Conservation (phyloP, 2,113 vertebrate genomes). For the Dendropsophus ebraccatus region DNA sequence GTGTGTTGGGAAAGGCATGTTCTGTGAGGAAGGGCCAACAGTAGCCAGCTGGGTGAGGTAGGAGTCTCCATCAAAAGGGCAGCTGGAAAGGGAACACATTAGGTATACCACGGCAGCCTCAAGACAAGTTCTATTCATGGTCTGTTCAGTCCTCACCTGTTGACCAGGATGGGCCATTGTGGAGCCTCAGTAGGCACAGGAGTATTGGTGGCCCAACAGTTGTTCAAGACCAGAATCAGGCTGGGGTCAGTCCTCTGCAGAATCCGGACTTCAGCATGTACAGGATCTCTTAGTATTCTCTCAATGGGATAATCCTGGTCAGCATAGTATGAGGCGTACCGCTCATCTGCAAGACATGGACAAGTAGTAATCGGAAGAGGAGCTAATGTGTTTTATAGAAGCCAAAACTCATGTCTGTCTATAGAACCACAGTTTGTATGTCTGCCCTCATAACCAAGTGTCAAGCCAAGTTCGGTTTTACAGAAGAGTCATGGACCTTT, state of each 20-base stretch:
- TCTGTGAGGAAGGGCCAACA: accelerated
- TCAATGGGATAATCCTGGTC: slow-evolving; percentile 67
- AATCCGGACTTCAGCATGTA: slow-evolving; percentile 79
- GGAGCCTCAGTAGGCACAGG: slow-evolving; percentile 61
- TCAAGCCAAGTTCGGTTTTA: no score
- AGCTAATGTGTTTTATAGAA: no score
- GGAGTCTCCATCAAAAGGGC: slow-evolving; percentile 71
- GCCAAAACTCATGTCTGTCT: no score
- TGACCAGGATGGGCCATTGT: slow-evolving; percentile 79
- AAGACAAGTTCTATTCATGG: neutral
- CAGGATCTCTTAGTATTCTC: slow-evolving; percentile 74
- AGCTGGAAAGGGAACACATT: slow-evolving; percentile 47
- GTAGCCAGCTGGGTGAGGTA: slow-evolving; percentile 68
- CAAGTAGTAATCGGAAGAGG: no score
- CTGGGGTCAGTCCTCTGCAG: slow-evolving; percentile 75
- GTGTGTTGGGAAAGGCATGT: slow-evolving; percentile 65
- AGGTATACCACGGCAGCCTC: accelerated
- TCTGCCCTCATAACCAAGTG: no score
- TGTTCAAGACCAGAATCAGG: slow-evolving; percentile 77
- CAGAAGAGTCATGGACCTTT: no score
- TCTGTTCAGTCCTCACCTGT: slow-evolving; percentile 71
- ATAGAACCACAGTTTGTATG: no score
- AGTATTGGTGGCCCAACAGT: slow-evolving; percentile 77
- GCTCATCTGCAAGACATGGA: slow-evolving; percentile 53
- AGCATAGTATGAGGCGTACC: slow-evolving; percentile 67